Conservation (phyloP, 2,113 vertebrate genomes). For the Pogona vitticeps region DNA sequence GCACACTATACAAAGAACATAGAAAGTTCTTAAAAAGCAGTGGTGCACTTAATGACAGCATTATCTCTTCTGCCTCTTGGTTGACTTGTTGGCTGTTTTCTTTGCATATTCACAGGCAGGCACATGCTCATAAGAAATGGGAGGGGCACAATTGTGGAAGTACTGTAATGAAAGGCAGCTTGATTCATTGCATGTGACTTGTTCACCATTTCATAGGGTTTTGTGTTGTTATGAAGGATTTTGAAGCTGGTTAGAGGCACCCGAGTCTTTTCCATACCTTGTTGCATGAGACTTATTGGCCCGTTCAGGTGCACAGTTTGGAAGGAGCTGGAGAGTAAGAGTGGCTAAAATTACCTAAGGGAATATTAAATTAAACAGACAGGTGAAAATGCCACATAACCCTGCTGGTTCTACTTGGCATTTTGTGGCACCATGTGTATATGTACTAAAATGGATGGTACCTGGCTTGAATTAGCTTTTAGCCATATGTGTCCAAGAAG, state of each 20-base stretch:
- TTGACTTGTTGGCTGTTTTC: neutral
- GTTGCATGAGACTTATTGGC: neutral
- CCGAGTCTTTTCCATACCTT: neutral
- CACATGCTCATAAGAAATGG: neutral
- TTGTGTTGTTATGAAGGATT: too few relatives aligned
- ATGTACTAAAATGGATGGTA: too few relatives aligned
- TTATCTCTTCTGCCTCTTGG: neutral
- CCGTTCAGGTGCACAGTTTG: neutral
- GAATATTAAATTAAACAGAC: neutral
- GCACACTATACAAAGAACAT: too few relatives aligned
- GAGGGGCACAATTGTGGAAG: neutral
- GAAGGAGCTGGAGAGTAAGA: neutral
- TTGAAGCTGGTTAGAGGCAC: neutral
- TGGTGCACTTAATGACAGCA: neutral
- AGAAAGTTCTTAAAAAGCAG: too few relatives aligned
- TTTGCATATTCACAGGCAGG: neutral
- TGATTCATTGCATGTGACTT: neutral
- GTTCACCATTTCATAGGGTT: neutral
- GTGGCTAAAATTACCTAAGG: neutral
- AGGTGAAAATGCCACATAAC: too few relatives aligned
- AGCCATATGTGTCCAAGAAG: too few relatives aligned
- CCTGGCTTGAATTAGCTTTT: too few relatives aligned
- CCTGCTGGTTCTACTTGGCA: too few relatives aligned
- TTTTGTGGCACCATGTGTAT: too few relatives aligned
- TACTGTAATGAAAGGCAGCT: neutral